A percentile compares a stretch with the other conserved stretches of the same genome.
These are phyloP conservation scores for Tenthredo distinguenda DNA, from an alignment of 2,888 invertebrate species.

Conservation along the genomic window DNA sequence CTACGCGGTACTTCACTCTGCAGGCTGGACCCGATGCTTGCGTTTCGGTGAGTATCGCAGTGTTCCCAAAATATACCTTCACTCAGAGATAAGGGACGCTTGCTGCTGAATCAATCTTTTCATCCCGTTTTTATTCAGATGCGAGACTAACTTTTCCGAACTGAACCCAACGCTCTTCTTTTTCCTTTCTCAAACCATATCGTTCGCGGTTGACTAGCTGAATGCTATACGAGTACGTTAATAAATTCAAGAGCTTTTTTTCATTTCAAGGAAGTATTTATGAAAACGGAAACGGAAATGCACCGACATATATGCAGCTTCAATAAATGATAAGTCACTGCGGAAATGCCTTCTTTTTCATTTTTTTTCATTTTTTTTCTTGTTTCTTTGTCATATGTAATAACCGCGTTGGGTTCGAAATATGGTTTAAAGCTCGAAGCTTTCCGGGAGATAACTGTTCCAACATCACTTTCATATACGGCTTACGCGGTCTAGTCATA, in stretches of 20 bases:
- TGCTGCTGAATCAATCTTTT: constrained; percentile 22
- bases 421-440: not conserved
- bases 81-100: not conserved
- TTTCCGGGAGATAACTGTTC: not conserved
- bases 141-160: constrained; percentile 17
- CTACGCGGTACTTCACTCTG: not conserved
- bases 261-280: not conserved
- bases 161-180: not conserved
- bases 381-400: not conserved
- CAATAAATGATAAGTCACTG: not conserved
- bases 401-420: not conserved
- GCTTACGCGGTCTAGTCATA: constrained; percentile 18
- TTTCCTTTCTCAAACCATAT: not conserved
- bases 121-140: not conserved
- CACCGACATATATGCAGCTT: not conserved
- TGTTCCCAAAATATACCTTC: not conserved
- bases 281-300: not conserved
- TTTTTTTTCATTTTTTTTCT: not conserved
- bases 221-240: not conserved
- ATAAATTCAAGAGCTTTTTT: constrained; percentile 20
- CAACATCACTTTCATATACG: constrained; percentile 5
- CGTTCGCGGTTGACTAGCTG: constrained; percentile 2
- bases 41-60: not conserved
- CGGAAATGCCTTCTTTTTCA: not conserved
- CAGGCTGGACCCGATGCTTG: not conserved